Base-by-base conservation (phyloP, 2,113 vertebrate genomes). In the Zosterops borbonicus region DNA sequence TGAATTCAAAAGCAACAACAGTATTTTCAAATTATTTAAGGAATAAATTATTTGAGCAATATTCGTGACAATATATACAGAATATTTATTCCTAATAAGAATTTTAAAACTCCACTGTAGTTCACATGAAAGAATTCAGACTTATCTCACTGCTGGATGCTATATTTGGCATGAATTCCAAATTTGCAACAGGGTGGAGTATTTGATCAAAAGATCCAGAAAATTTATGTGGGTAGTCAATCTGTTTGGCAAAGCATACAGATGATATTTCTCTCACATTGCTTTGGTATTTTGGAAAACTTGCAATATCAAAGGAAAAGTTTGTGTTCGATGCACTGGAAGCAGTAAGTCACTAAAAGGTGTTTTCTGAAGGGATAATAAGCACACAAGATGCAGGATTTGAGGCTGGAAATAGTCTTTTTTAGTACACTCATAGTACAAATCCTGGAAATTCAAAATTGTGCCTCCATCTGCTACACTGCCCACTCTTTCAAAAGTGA, bases 161-260 rank as follows among this genome's bases (percentile, higher is more conserved):
- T 91, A 50, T 91, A 96, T 79, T 96, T 97, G 96, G 93, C 94
- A 79, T 33, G 81, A 91, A 91, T 69, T 97, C 55, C 82, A 96
- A 92, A 92, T 91, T 89, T 97, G 83, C 65, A 97, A 89, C 53
- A 97, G 94, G 89, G 92, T 96, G 87, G 93, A 97, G 92, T 67
- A 90, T 95, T 89, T 92, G 76, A 97, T 97, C 75, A 97, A 96
- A 98, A 97, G 90, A 87, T 94, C 39, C 59, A 97, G 93, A 97
- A 97, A 97, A 97, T 95, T 81, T 88, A 96, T 89, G 46, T 80
- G 80, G 89, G 92, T 90, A 96, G 95, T 91, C 89, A 96, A 96
- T 95, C 79, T 91, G 73, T 97, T 93, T 98, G 95, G 94, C 91
- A 97, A 97, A 87, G 86, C 68, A 71, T 18, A 33, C 47, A 95